These are phyloP conservation scores for Thalassarche chlororhynchos DNA, from an alignment of 2,113 vertebrate species.

Conservation along the genomic window DNA sequence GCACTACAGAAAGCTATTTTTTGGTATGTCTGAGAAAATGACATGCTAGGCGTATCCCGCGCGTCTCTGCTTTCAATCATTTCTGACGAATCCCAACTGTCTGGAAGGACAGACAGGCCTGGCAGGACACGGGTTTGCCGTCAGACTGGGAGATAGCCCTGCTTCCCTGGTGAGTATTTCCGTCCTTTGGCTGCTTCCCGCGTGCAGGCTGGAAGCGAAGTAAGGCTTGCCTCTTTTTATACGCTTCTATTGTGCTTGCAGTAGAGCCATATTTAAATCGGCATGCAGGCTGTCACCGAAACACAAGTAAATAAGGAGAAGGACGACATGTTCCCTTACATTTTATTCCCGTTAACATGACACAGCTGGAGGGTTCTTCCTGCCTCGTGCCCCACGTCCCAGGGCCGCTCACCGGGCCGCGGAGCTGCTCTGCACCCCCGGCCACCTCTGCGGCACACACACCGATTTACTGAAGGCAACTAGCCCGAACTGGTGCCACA, in stretches of 20 bases:
- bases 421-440: not conserved
- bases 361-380: not conserved
- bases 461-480: not conserved
- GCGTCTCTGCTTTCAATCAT: not conserved
- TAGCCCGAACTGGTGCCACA: not conserved
- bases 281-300: not conserved
- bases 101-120: not conserved
- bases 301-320: constrained; percentile 20
- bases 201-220: accelerated
- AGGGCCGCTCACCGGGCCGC: not conserved
- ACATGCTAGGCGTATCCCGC: not conserved
- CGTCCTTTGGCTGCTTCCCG: accelerated
- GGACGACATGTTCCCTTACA: constrained; percentile 11
- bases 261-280: not conserved
- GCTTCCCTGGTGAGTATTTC: not conserved
- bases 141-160: not conserved
- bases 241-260: not conserved
- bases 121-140: not conserved
- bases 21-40: not conserved
- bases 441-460: not conserved
- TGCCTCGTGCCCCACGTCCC: not conserved
- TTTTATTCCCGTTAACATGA: not conserved
- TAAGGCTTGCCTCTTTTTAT: not conserved
- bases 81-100: not conserved
- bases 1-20: not conserved